phyloP scores from a whole-genome alignment of 1,140 invertebrate genomes.

The Chironomus tepperi region DNA sequence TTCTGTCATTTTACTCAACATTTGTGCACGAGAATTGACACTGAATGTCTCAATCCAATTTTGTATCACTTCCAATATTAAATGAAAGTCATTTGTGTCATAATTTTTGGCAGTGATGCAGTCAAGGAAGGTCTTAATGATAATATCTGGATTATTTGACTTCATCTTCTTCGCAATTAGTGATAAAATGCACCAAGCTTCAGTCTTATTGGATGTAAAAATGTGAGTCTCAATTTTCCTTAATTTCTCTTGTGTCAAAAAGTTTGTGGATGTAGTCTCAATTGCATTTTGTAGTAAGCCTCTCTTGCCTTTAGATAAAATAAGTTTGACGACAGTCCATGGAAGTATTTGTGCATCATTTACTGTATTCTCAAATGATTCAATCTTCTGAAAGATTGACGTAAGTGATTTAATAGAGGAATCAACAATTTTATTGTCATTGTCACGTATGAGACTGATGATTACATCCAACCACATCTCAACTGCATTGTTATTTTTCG shows the following conservation, averaged over 20 bases:
- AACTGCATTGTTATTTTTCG: background rate
- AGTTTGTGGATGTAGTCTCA: background rate
- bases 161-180: background rate
- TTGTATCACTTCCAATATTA: background rate
- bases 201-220: constrained; percentile 6
- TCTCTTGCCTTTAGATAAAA: background rate
- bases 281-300: background rate
- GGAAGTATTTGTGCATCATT: background rate
- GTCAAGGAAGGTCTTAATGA: background rate
- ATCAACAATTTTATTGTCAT: constrained; percentile 16
- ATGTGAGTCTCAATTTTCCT: background rate
- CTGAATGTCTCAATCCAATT: background rate
- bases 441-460: background rate
- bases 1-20: background rate
- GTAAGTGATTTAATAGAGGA: background rate
- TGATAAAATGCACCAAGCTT: constrained; percentile 1
- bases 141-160: background rate
- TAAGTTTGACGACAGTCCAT: background rate
- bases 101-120: background rate
- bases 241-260: constrained; percentile 4
- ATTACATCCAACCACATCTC: background rate
- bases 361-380: constrained; percentile 16
- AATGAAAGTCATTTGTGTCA: constrained; percentile 2
- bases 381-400: background rate
- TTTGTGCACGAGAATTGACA: background rate